These are phyloP conservation scores for Cosmia trapezina DNA, from an alignment of 2,888 invertebrate species.

Conservation along the genomic window DNA sequence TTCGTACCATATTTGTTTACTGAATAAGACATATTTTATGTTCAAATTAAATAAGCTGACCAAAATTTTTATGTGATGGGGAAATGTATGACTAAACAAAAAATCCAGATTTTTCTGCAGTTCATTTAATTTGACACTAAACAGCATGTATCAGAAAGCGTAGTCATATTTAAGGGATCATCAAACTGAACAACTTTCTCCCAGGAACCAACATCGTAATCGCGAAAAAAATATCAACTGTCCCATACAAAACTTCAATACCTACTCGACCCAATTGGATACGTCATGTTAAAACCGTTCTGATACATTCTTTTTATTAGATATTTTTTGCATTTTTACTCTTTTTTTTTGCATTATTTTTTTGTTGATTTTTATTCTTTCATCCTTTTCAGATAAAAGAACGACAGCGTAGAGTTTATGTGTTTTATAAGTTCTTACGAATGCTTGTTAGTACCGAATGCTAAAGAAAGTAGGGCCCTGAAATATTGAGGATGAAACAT, in stretches of 20 bases:
- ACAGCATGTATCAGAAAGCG: background rate
- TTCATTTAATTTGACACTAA: background rate
- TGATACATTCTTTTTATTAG: background rate
- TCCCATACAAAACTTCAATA: background rate
- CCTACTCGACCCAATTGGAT: too few species aligned
- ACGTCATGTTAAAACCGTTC: background rate
- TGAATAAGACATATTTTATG: background rate
- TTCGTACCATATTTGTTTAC: background rate
- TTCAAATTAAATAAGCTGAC: background rate
- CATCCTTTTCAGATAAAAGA: constrained; percentile 80
- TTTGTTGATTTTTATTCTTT: constrained; percentile 66
- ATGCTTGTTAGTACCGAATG: constrained; percentile 67
- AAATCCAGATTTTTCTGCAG: background rate
- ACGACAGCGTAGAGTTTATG: constrained; percentile 68
- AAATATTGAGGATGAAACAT: constrained; percentile 4
- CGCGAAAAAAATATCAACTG: background rate
- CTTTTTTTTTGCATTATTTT: constrained; percentile 55
- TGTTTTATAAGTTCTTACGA: constrained; percentile 75
- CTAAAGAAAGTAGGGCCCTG: constrained; percentile 1
- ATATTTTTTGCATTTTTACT: constrained; percentile 22
- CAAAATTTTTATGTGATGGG: background rate
- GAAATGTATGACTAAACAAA: background rate
- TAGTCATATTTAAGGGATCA: background rate
- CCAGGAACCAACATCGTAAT: background rate
- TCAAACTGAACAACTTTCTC: background rate